These are phyloP conservation scores for Aphis gossypii DNA, from an alignment of 1,140 invertebrate genomes.

Conservation along the genomic window DNA sequence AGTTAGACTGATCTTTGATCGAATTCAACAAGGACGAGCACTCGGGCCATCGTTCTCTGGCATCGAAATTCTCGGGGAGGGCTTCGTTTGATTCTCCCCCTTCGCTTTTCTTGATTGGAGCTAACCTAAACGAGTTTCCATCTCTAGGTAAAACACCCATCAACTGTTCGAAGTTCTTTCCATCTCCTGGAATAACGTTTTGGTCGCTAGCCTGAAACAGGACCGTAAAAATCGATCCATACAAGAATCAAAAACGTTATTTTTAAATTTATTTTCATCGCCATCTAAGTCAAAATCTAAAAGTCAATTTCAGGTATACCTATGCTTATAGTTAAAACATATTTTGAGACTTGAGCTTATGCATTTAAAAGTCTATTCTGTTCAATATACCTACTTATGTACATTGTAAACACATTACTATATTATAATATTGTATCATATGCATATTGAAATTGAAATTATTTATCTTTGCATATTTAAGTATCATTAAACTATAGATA, in stretches of 20 bases:
- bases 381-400: background rate
- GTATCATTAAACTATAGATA: too few relatives aligned
- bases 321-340: background rate
- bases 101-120: background rate
- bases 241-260: background rate
- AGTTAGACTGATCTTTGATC: conserved; percentile 78
- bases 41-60: conserved; percentile 80
- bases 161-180: too few relatives aligned
- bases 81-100: background rate
- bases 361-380: background rate
- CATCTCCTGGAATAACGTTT: background rate
- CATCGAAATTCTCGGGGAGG: conserved; percentile 66
- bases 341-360: background rate
- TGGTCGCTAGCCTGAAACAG: background rate
- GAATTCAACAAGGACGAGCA: conserved; percentile 81
- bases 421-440: background rate
- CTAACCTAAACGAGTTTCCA: background rate
- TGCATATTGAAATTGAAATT: too few relatives aligned
- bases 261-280: background rate
- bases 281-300: background rate
- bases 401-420: background rate
- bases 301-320: background rate
- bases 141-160: background rate
- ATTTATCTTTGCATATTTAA: too few relatives aligned
- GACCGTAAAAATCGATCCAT: background rate